These are phyloP conservation scores for Brevimyrus niger DNA, from an alignment of 2,113 vertebrate genomes.

Conservation along the genomic window DNA sequence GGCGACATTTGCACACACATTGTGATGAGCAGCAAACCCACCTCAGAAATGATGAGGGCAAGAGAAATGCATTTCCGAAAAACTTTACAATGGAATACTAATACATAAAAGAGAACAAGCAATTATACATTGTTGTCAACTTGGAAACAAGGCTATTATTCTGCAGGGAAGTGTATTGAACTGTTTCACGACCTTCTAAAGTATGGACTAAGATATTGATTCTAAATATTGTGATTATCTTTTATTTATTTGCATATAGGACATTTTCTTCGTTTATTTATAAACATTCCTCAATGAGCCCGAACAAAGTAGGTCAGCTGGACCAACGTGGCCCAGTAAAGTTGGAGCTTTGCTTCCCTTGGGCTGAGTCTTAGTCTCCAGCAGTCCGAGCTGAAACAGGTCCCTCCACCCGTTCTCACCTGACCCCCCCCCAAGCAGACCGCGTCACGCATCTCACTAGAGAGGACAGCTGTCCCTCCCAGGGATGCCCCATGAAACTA, in stretches of 20 bases:
- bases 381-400: neutral
- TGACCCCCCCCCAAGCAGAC: neutral
- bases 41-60: neutral
- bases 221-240: neutral
- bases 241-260: neutral
- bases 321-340: neutral
- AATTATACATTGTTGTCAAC: neutral
- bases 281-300: neutral
- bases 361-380: neutral
- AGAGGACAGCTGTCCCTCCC: neutral
- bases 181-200: neutral
- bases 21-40: neutral
- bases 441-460: neutral
- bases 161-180: neutral
- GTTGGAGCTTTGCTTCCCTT: neutral
- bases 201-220: neutral
- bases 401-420: neutral
- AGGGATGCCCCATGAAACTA: neutral
- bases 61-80: neutral
- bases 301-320: neutral
- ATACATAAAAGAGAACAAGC: neutral
- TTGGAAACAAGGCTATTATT: neutral
- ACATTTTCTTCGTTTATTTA: constrained; percentile 15
- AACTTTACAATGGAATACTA: neutral
- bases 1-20: neutral